These are phyloP conservation scores for Oncorhynchus gorbuscha DNA, from an alignment of 2,113 vertebrate species.

Conservation along the genomic window DNA sequence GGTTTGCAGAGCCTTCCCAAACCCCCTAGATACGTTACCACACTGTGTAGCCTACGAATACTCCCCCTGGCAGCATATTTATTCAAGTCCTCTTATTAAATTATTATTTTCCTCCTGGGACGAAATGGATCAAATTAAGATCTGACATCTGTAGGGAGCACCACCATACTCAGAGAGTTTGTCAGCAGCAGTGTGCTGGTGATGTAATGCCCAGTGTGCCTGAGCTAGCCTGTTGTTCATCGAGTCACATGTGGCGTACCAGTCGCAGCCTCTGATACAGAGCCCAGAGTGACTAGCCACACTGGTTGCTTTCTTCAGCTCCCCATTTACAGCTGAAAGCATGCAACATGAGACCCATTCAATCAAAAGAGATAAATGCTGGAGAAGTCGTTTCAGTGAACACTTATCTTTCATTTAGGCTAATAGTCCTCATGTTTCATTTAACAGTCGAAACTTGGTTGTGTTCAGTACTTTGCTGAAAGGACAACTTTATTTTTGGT, in stretches of 20 bases:
- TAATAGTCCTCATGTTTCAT: neutral
- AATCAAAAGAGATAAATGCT: neutral
- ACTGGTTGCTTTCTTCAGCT: conserved; percentile 30
- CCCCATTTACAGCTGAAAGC: conserved; percentile 7
- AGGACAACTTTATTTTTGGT: neutral
- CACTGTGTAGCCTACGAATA: too few species aligned
- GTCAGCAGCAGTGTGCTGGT: conserved; percentile 46
- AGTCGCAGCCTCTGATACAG: conserved; percentile 22
- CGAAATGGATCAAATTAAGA: too few species aligned
- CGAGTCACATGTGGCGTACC: conserved; percentile 64
- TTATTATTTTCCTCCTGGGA: neutral
- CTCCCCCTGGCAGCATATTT: too few species aligned
- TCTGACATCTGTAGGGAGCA: conserved; percentile 35
- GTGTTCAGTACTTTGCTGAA: neutral
- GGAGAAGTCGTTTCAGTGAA: too few species aligned
- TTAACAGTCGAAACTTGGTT: neutral
- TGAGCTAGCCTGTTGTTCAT: conserved; percentile 63
- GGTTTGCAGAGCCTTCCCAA: too few species aligned
- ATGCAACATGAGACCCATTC: conserved; percentile 11
- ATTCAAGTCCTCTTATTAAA: too few species aligned
- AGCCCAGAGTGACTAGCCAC: conserved; percentile 10
- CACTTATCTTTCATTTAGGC: neutral
- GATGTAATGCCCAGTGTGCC: conserved; percentile 70
- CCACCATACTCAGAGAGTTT: conserved; percentile 64
- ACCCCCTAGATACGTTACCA: too few species aligned